Percentiles rank a stretch among this genome's conserved stretches.
These are phyloP conservation scores for Garrulus glandarius DNA, from an alignment of 2,797 vertebrate species.

Conservation along the genomic window DNA sequence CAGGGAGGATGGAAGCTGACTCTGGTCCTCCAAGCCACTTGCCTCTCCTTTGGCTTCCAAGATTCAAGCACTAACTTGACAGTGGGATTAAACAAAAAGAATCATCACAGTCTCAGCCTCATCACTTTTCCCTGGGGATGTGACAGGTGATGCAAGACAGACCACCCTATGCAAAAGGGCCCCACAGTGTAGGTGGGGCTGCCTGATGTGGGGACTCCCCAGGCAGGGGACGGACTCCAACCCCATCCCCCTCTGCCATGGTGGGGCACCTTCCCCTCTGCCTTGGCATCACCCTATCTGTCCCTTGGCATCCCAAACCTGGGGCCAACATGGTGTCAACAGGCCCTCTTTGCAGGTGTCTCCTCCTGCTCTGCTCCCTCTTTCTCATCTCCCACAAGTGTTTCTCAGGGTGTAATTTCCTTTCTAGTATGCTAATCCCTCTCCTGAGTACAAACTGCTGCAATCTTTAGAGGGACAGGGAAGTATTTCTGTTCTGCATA, in stretches of 20 bases:
- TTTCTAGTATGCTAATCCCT: conserved; percentile 17
- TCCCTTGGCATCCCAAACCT: neutral
- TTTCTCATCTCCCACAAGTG: neutral
- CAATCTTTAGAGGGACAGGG: conserved; percentile 35
- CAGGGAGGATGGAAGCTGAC: neutral
- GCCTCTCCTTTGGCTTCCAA: neutral
- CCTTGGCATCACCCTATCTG: neutral
- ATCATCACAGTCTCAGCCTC: neutral
- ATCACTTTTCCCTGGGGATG: neutral
- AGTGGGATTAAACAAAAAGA: neutral
- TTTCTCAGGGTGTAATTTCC: neutral
- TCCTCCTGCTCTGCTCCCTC: neutral
- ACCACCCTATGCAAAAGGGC: neutral
- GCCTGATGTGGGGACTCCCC: fast-evolving
- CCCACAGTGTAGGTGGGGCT: neutral
- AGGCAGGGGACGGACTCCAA: neutral
- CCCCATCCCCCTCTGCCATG: fast-evolving
- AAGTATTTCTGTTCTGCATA: conserved; percentile 63
- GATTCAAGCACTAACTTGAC: neutral
- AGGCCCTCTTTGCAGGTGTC: neutral
- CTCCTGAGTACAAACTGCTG: conserved; percentile 52
- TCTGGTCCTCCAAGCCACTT: neutral
- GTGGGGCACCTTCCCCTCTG: neutral
- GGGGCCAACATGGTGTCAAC: fast-evolving
- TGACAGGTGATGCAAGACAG: neutral